Conservation (phyloP, 1,140 invertebrate genomes). For the Prorops nasuta region DNA sequence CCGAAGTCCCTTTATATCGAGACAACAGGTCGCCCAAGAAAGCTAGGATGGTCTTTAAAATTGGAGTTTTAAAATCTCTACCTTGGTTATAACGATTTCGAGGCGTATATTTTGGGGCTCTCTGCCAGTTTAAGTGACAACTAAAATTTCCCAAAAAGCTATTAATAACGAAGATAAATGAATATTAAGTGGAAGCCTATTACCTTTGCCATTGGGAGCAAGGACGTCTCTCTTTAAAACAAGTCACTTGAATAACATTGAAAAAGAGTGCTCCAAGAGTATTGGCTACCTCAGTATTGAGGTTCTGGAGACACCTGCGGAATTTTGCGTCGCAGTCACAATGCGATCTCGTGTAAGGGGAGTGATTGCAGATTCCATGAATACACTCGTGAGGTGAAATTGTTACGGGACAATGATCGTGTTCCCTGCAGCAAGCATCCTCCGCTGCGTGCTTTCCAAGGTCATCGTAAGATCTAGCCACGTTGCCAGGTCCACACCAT, state of each 20-base stretch:
- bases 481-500: conserved; percentile 72
- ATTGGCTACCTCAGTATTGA: conserved; percentile 68
- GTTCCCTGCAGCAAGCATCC: conserved; percentile 73
- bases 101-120: conserved; percentile 6
- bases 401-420: conserved; percentile 70
- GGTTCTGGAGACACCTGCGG: conserved; percentile 64
- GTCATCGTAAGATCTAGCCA: conserved; percentile 64
- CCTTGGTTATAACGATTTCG: conserved; percentile 5
- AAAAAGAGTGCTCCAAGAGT: conserved; percentile 70
- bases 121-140: conserved; percentile 11
- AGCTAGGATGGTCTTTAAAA: background rate
- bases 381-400: conserved; percentile 63
- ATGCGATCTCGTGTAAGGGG: conserved; percentile 68
- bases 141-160: conserved; percentile 7
- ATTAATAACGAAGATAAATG: background rate
- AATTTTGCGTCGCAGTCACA: conserved; percentile 73
- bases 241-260: conserved; percentile 68
- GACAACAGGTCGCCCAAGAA: no score
- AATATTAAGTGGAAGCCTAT: background rate
- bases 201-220: conserved; percentile 67
- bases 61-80: background rate
- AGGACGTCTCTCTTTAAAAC: conserved; percentile 66
- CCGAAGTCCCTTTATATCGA: no score
- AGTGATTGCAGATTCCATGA: conserved; percentile 68
- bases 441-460: conserved; percentile 64